phyloP scores from a whole-genome alignment of 2,888 invertebrate genomes.

The Stegana nigrithorax region DNA sequence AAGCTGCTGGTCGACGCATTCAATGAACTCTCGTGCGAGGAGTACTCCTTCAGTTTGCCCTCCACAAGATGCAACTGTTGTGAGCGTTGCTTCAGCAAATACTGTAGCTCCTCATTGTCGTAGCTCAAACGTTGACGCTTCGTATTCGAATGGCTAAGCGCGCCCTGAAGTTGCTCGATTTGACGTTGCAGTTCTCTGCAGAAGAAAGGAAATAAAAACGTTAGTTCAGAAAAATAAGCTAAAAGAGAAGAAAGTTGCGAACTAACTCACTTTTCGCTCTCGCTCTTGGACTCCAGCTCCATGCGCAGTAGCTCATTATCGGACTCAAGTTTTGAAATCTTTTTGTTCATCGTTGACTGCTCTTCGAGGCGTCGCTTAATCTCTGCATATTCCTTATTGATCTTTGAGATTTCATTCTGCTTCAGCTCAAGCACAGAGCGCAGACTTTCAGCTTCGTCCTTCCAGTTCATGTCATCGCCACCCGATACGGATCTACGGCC shows the following conservation, averaged over 20 bases:
- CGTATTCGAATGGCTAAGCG: constrained; percentile 80
- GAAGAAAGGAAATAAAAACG: constrained; percentile 21
- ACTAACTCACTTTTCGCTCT: constrained; percentile 73
- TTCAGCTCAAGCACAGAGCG: constrained; percentile 89
- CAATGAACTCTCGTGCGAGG: constrained; percentile 42
- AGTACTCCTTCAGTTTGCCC: constrained; percentile 58
- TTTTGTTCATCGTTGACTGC: constrained; percentile 78
- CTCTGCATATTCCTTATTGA: constrained; percentile 79
- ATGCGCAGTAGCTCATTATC: constrained; percentile 85
- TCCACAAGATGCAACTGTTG: constrained; percentile 72
- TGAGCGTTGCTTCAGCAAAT: constrained; percentile 85
- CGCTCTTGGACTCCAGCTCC: constrained; percentile 74
- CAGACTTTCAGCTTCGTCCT: constrained; percentile 85
- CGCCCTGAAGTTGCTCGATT: constrained; percentile 79
- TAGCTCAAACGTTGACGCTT: constrained; percentile 82
- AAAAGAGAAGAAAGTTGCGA: constrained; percentile 3
- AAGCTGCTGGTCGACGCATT: constrained; percentile 30
- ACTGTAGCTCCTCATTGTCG: constrained; percentile 89
- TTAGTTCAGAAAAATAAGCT: background rate
- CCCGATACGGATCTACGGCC: too few species aligned
- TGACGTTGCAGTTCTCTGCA: constrained; percentile 76
- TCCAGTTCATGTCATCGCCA: too few species aligned
- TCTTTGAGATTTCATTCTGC: constrained; percentile 84
- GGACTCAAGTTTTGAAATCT: constrained; percentile 81
- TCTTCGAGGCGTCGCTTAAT: constrained; percentile 80